Evolutionary conservation across 2,888 invertebrate genomes (phyloP).

Genomic region (Notodromas monacha): DNA sequence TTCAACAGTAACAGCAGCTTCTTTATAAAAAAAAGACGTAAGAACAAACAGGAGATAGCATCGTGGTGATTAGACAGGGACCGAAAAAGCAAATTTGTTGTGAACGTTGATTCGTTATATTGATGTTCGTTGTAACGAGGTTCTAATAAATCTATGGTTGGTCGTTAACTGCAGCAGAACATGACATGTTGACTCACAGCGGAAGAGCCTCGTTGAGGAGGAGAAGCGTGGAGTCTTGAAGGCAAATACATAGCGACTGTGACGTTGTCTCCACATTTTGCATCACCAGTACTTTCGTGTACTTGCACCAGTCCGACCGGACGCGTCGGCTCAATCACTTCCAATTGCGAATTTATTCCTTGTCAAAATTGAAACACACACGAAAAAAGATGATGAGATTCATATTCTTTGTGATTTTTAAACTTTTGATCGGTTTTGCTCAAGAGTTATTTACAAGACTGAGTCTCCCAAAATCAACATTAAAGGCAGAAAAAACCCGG

Average conservation of each 20-base stretch:
- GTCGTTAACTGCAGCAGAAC: not conserved
- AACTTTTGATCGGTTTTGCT: no score
- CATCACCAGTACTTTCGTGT: slow-evolving; percentile 9
- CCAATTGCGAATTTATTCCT: slow-evolving; percentile 12
- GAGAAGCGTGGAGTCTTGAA: slow-evolving; percentile 11
- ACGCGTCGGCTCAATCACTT: slow-evolving; percentile 12
- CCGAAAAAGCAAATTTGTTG: not conserved
- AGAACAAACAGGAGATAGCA: no score
- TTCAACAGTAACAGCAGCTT: no score
- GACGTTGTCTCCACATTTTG: slow-evolving; percentile 10
- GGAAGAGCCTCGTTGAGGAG: slow-evolving; percentile 10
- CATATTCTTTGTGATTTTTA: no score
- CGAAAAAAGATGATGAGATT: not conserved
- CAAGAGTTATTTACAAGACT: no score
- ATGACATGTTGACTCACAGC: slow-evolving; percentile 9
- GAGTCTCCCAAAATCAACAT: no score
- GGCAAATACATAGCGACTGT: slow-evolving; percentile 12
- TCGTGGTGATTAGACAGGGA: no score
- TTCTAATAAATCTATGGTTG: not conserved
- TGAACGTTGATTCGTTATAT: no score
- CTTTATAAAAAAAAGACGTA: no score
- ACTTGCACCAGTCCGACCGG: slow-evolving; percentile 11
- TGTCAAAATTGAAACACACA: no score
- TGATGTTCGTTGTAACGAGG: not conserved
- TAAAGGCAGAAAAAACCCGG: no score